Evolutionary conservation across 2,888 invertebrate species (phyloP).

Genomic region (Elysia crispata): DNA sequence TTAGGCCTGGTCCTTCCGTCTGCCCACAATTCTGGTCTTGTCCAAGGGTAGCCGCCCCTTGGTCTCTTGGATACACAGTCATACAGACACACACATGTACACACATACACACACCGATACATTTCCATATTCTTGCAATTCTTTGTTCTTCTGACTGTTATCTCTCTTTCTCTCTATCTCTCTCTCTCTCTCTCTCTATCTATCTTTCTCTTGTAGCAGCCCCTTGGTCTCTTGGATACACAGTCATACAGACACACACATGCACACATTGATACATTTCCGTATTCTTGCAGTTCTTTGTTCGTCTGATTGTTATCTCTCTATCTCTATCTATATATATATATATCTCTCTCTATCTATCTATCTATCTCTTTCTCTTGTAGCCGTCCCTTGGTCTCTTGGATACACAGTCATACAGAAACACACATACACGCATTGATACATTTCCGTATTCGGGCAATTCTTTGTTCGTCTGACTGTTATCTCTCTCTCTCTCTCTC

Average conservation of each 20-base stretch:
- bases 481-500: neutral
- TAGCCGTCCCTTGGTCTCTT: too few relatives aligned
- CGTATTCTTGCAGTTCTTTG: too few relatives aligned
- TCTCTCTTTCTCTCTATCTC: neutral
- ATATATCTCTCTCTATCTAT: conserved; percentile 10
- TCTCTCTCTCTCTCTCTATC: conserved; percentile 20
- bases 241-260: neutral
- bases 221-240: too few relatives aligned
- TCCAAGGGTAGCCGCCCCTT: too few relatives aligned
- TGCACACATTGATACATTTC: neutral
- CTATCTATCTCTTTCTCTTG: conserved; percentile 10
- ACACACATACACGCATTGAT: neutral
- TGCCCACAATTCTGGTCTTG: too few relatives aligned
- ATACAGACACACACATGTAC: neutral
- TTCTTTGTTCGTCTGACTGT: too few relatives aligned
- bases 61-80: too few relatives aligned
- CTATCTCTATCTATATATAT: neutral
- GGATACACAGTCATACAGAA: neutral
- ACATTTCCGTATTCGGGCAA: too few relatives aligned
- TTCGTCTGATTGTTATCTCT: too few relatives aligned
- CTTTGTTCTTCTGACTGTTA: too few relatives aligned
- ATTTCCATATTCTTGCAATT: too few relatives aligned
- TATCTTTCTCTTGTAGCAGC: neutral
- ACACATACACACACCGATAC: neutral
- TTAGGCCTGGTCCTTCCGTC: too few relatives aligned